Base-by-base conservation (phyloP, 1,140 invertebrate genomes). In the Eriocheir sinensis region DNA sequence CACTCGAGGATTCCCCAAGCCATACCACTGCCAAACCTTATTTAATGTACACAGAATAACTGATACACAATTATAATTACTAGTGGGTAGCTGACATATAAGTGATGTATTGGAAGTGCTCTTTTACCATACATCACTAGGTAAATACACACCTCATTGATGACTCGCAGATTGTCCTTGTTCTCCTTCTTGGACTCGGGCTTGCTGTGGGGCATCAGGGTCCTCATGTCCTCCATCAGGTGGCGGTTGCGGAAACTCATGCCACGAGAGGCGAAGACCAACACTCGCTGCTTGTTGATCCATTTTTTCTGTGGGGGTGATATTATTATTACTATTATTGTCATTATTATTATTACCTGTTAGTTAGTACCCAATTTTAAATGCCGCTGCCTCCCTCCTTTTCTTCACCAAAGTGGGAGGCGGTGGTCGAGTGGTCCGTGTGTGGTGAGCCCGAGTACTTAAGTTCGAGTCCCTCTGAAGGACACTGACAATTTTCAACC, bases 121-220 rank as follows among this genome's bases (percentile, higher is more conserved):
- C n/a, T n/a, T 48, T 48, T 48, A 41, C 41, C 27, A 38, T 15
- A 21, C 27, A 21, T 89, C n/a, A 8, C 40, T 34, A 83, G 27
- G 36, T 21, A 9, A 3, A 27, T 53, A 48, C 53, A 60, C 30
- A 98, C 97, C 97, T 98, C 98, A 97, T 98, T 98, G 34, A 98
- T 97, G 30, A 97, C 96, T 96, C 97, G 96, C 3, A 98, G 96
- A 89, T 97, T 96, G 91, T 97, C 97, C 96, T 97, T 98, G 94
- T 97, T 97, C 93, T 98, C 97, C 97, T 98, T 97, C 96, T 98
- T 98, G 0, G 98, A 98, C 96, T 99, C 99, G 90, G 98, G 96
- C 96, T 99, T 98, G 95, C 99, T 98, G 97, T 99, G 99, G 0
- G 99, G 99, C 98, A 99, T 98, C 1, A 99, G 96, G 95, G 97